phyloP scores from a whole-genome alignment of 2,113 vertebrate species.

The Vimba vimba region DNA sequence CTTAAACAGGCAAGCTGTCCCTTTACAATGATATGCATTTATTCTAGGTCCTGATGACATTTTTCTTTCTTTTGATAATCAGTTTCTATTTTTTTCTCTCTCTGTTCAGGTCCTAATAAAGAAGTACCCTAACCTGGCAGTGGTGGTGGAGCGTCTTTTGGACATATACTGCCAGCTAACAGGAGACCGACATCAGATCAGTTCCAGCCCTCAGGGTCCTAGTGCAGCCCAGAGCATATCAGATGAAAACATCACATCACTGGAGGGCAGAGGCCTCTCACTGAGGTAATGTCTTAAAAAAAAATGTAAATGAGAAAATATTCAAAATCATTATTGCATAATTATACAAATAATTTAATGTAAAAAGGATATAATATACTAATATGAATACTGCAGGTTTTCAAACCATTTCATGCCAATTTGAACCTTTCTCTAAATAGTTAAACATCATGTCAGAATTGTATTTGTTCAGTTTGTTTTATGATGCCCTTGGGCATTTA shows the following conservation, averaged over 20 bases:
- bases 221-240: conserved; percentile 59
- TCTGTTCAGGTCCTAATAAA: conserved; percentile 81
- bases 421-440: background rate
- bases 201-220: conserved; percentile 10
- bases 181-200: conserved; percentile 79
- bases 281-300: conserved; percentile 76
- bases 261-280: conserved; percentile 90
- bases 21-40: background rate
- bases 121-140: conserved; percentile 77
- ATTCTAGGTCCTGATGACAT: background rate
- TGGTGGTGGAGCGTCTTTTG: conserved; percentile 84
- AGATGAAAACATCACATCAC: conserved; percentile 71
- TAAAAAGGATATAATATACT: background rate
- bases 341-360: background rate
- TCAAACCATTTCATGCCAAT: background rate
- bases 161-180: conserved; percentile 91
- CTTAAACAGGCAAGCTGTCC: conserved; percentile 83
- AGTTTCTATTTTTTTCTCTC: background rate
- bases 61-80: background rate
- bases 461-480: conserved; percentile 3
- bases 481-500: background rate
- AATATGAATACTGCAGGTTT: background rate
- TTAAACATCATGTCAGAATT: background rate
- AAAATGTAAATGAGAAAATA: background rate
- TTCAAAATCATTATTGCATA: background rate